Percentiles rank a stretch among this genome's conserved stretches.
These are phyloP conservation scores for Columbina picui DNA, from an alignment of 2,113 vertebrate species.

Conservation along the genomic window DNA sequence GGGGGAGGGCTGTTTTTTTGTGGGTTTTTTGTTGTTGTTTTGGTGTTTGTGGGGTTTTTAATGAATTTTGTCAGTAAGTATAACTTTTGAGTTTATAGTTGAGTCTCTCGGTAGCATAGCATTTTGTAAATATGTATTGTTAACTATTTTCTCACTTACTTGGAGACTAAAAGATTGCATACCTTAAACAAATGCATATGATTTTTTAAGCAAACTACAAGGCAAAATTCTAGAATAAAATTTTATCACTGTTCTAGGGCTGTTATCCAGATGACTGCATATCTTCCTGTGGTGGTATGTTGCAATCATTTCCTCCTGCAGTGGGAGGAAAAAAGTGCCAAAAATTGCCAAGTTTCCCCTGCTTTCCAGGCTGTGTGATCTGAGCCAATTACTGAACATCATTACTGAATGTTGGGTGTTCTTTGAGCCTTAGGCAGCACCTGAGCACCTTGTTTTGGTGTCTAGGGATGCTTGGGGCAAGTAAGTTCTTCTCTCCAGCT, in stretches of 20 bases:
- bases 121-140: neutral
- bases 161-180: neutral
- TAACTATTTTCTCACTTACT: neutral
- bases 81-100: neutral
- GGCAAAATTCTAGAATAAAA: neutral
- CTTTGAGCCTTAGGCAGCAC: neutral
- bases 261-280: neutral
- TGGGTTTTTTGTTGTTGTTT: too few relatives aligned
- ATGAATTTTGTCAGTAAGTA: neutral
- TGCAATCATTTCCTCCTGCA: neutral
- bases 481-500: neutral
- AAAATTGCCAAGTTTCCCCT: neutral
- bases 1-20: too few relatives aligned
- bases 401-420: rapidly evolving
- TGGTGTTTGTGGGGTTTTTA: neutral
- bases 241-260: neutral
- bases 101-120: neutral
- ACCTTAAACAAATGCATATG: neutral
- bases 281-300: neutral
- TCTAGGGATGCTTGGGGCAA: neutral
- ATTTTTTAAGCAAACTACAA: neutral
- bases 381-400: neutral
- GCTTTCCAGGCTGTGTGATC: neutral
- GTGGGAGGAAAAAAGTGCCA: neutral
- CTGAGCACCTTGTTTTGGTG: neutral